Evolutionary conservation across 2,797 vertebrate genomes (phyloP).

Genomic region (Glyptemys insculpta): DNA sequence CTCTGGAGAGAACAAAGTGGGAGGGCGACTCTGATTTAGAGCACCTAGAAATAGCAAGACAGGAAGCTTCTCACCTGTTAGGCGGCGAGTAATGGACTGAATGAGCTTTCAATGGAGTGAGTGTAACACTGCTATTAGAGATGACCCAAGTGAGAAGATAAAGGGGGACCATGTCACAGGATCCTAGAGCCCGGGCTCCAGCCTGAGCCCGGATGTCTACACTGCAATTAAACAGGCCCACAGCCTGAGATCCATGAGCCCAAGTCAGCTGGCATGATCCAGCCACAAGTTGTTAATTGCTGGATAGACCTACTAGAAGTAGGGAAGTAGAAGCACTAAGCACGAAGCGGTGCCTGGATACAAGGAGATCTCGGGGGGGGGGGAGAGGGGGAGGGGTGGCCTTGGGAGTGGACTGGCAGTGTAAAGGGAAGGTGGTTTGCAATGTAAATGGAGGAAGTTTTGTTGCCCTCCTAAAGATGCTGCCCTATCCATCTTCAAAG

Average conservation of each 20-base stretch:
- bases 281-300: background rate
- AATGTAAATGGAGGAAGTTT: background rate
- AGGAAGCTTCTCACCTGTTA: background rate
- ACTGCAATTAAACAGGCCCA: background rate
- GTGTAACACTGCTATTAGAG: background rate
- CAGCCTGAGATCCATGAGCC: background rate
- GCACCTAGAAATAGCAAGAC: background rate
- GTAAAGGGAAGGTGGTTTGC: background rate
- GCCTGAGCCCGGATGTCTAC: background rate
- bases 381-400: rapidly evolving
- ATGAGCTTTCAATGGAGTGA: background rate
- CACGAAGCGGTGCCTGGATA: background rate
- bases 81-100: background rate
- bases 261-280: background rate
- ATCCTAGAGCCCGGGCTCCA: too few relatives aligned
- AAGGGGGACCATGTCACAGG: background rate
- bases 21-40: background rate
- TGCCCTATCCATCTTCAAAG: background rate
- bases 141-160: background rate
- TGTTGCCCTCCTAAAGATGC: background rate
- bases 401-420: rapidly evolving
- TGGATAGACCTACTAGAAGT: background rate
- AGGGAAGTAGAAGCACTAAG: background rate
- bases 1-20: background rate
- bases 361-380: background rate